A percentile compares a stretch with the other conserved stretches of the same genome.
Evolutionary conservation across 37 sponge, comb jelly and placozoan species (phyloP).

Genomic region (Axinella damicornis): DNA sequence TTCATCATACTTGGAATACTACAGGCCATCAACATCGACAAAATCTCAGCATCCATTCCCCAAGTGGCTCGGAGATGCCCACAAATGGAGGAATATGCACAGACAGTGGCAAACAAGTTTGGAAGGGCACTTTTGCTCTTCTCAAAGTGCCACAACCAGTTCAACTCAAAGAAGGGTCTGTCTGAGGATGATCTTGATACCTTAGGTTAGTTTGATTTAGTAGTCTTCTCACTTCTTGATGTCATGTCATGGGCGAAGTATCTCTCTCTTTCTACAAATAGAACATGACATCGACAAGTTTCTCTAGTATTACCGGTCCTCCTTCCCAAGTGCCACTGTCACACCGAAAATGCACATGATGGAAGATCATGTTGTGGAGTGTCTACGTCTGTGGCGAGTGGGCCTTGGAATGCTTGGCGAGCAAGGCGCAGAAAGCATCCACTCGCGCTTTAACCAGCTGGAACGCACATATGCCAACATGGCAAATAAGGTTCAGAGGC

Average conservation of each 20-base stretch:
- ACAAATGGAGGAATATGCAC: too few relatives aligned
- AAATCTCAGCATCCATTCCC: too few relatives aligned
- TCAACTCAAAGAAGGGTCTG: not conserved
- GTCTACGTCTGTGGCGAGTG: slow-evolving; percentile 4
- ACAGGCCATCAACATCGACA: too few relatives aligned
- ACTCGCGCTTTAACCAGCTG: slow-evolving; percentile 31
- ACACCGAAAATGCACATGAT: slow-evolving; percentile 58
- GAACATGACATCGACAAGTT: slow-evolving; percentile 6
- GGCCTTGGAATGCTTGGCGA: slow-evolving; percentile 51
- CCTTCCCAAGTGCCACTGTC: slow-evolving; percentile 25
- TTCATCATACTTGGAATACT: too few relatives aligned
- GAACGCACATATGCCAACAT: slow-evolving; percentile 15
- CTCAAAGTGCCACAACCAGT: slow-evolving; percentile 24
- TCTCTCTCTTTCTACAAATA: slow-evolving; percentile 3
- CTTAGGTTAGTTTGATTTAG: too few relatives aligned
- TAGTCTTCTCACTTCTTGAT: too few relatives aligned
- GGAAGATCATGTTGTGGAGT: slow-evolving; percentile 38
- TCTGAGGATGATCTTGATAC: not conserved
- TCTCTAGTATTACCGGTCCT: slow-evolving; percentile 19
- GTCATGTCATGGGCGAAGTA: too few relatives aligned
- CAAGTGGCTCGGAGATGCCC: too few relatives aligned
- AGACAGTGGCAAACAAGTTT: too few relatives aligned
- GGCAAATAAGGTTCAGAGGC: not conserved
- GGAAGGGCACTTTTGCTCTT: slow-evolving; percentile 7
- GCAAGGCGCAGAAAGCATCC: slow-evolving; percentile 64